A percentile compares a stretch with the other conserved stretches of the same genome.
Evolutionary conservation across 2,113 vertebrate genomes (phyloP).

Genomic region (Dipodomys spectabilis): DNA sequence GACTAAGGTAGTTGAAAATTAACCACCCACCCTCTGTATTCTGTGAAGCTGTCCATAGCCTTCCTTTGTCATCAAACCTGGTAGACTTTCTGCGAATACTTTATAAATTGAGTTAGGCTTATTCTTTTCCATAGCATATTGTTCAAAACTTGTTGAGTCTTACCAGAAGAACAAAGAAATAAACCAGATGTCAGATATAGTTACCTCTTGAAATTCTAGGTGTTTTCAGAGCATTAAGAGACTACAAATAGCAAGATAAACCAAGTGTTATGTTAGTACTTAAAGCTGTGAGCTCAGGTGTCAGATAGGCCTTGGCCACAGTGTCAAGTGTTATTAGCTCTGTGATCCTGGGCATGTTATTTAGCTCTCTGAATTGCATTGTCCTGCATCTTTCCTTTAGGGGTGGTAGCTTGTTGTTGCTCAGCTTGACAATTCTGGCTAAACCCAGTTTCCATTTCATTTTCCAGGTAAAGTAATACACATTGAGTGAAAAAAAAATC

Average conservation of each 20-base stretch:
- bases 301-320: background rate
- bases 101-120: background rate
- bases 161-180: background rate
- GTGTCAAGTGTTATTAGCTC: background rate
- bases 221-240: constrained; percentile 9
- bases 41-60: background rate
- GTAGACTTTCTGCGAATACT: background rate
- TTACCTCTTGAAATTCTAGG: background rate
- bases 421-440: background rate
- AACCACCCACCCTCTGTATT: background rate
- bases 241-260: background rate
- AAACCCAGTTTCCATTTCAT: background rate
- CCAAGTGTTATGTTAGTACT: background rate
- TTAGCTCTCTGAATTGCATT: background rate
- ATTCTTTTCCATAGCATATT: background rate
- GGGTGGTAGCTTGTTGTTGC: background rate
- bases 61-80: background rate
- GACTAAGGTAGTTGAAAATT: background rate
- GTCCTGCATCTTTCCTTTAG: background rate
- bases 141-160: background rate
- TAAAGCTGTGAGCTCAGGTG: background rate
- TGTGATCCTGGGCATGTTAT: background rate
- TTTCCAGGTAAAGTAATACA: background rate
- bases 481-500: background rate
- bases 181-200: background rate